A percentile compares a stretch with the other conserved stretches of the same genome.
Conservation (phyloP, 2,113 vertebrate species). For the Chionodraco myersi region DNA sequence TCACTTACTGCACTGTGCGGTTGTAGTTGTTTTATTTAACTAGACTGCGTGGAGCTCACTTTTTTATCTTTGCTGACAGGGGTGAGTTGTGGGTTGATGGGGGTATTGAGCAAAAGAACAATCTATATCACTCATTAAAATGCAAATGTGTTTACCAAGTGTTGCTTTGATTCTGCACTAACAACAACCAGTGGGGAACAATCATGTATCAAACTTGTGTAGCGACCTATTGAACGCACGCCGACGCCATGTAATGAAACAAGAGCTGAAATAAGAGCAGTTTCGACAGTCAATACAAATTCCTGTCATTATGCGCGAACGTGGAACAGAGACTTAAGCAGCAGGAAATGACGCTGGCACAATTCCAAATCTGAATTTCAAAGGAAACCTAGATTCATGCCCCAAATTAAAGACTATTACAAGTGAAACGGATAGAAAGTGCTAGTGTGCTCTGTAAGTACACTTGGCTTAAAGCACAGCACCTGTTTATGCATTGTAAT, state of each 20-base stretch:
- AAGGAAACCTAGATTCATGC: constrained; percentile 53
- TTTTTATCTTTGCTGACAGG: constrained; percentile 45
- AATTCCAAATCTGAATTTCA: constrained; percentile 52
- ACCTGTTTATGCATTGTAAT: constrained; percentile 55
- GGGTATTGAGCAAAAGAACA: constrained; percentile 65
- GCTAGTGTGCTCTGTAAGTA: constrained; percentile 39
- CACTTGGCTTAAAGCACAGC: constrained; percentile 43
- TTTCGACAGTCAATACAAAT: constrained; percentile 68
- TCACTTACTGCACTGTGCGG: constrained; percentile 21
- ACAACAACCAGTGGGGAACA: constrained; percentile 73
- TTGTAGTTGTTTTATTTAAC: constrained; percentile 52
- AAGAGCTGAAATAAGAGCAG: constrained; percentile 67
- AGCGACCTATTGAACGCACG: constrained; percentile 64
- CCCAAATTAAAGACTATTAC: constrained; percentile 56
- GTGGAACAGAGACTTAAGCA: constrained; percentile 59
- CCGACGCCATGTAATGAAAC: constrained; percentile 70
- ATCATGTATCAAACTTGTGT: constrained; percentile 75
- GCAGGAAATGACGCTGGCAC: constrained; percentile 56
- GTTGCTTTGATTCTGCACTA: constrained; percentile 70
- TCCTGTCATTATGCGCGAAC: constrained; percentile 64
- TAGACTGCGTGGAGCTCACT: constrained; percentile 31
- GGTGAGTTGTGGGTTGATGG: constrained; percentile 55
- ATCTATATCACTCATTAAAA: constrained; percentile 81
- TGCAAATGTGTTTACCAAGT: constrained; percentile 78
- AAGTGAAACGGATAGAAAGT: constrained; percentile 26